Conservation (phyloP, 1,140 invertebrate genomes). For the Cydia strobilella region DNA sequence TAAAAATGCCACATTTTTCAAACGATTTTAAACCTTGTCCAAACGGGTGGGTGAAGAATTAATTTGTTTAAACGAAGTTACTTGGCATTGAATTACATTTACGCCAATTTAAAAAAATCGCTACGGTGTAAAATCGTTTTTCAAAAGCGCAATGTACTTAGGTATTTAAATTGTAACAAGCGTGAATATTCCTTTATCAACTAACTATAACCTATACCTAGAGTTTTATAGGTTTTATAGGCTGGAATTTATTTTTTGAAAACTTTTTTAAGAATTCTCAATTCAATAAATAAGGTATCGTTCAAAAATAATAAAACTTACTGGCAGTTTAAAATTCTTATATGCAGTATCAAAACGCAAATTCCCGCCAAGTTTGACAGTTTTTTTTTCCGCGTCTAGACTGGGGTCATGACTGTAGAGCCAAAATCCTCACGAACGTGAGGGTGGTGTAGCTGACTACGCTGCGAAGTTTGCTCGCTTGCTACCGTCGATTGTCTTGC, state of each 20-base stretch:
- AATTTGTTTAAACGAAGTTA: background rate
- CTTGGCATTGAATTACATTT: background rate
- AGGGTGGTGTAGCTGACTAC: slow-evolving; percentile 59
- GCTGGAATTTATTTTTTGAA: slow-evolving; percentile 5
- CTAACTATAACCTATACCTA: slow-evolving; percentile 14
- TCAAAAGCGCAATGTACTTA: slow-evolving; percentile 9
- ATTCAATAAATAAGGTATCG: too few relatives aligned
- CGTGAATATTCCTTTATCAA: slow-evolving; percentile 21
- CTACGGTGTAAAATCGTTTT: background rate
- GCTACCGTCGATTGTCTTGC: slow-evolving; percentile 58
- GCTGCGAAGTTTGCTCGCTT: slow-evolving; percentile 40
- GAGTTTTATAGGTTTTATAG: background rate
- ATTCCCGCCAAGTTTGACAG: slow-evolving; percentile 26
- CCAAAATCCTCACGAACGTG: slow-evolving; percentile 61
- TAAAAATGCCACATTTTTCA: slow-evolving; percentile 2
- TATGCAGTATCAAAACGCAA: slow-evolving; percentile 19
- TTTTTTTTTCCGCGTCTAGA: slow-evolving; percentile 15
- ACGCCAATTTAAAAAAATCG: background rate
- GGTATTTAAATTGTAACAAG: background rate
- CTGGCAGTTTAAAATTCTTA: background rate
- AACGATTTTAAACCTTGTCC: slow-evolving; percentile 15
- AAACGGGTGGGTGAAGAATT: background rate
- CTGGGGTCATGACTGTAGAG: slow-evolving; percentile 56
- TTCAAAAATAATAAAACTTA: background rate
- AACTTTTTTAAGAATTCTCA: too few relatives aligned